A percentile compares a stretch with the other conserved stretches of the same genome.
Conservation (phyloP, 1,140 invertebrate species). For the Zaprionus lachaisei region DNA sequence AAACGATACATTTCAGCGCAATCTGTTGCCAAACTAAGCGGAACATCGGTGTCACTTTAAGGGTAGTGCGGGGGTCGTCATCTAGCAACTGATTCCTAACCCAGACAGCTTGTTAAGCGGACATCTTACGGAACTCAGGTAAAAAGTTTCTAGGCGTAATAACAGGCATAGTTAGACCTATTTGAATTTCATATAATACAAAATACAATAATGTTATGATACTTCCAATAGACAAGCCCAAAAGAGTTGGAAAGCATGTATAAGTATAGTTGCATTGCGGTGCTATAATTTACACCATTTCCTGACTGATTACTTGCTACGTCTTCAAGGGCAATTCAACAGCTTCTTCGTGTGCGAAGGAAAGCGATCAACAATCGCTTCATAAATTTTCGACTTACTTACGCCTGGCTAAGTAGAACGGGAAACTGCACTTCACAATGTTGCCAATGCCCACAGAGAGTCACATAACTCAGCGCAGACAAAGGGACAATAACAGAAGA, state of each 20-base stretch:
- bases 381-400: constrained; percentile 74
- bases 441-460: constrained; percentile 61
- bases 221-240: neutral
- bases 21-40: constrained; percentile 76
- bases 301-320: constrained; percentile 69
- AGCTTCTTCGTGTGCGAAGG: constrained; percentile 17
- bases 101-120: constrained; percentile 48
- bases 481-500: constrained; percentile 34
- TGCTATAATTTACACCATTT: constrained; percentile 48
- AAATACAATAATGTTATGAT: neutral
- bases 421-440: constrained; percentile 43
- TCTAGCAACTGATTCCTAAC: constrained; percentile 14
- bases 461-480: constrained; percentile 67
- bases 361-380: constrained; percentile 11
- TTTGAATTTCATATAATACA: neutral
- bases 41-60: constrained; percentile 58
- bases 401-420: constrained; percentile 45
- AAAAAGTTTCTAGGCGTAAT: neutral
- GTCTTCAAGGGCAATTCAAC: constrained; percentile 21
- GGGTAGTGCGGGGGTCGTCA: constrained; percentile 19
- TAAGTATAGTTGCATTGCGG: neutral
- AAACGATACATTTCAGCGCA: constrained; percentile 66
- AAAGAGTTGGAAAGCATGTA: neutral
- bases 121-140: neutral
- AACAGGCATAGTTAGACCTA: too few species aligned